Evolutionary conservation across 2,797 vertebrate species (phyloP).

Genomic region (Eulemur mongoz): DNA sequence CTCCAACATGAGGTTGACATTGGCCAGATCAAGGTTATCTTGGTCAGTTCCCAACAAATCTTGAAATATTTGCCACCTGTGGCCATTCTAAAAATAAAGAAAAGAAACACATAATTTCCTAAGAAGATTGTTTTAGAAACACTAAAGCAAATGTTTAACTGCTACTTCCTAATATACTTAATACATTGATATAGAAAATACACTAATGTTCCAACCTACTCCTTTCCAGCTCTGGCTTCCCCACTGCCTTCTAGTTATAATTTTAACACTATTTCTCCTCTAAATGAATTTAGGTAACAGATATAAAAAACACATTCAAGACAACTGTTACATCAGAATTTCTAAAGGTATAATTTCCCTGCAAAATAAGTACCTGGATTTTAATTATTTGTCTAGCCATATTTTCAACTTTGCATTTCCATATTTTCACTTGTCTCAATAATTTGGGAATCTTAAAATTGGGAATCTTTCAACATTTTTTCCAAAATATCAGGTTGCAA

Average conservation of each 20-base stretch:
- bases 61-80: conserved; percentile 98
- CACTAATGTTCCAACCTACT: neutral
- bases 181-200: conserved; percentile 15
- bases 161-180: neutral
- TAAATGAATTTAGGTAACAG: neutral
- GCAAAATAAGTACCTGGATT: neutral
- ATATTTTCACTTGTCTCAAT: neutral
- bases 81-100: conserved; percentile 91
- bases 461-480: neutral
- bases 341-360: neutral
- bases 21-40: conserved; percentile 97
- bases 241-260: neutral
- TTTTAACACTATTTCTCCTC: neutral
- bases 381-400: conserved; percentile 5
- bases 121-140: neutral
- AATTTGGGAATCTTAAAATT: neutral
- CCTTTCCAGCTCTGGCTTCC: neutral
- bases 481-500: neutral
- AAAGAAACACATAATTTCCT: conserved; percentile 46
- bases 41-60: conserved; percentile 96
- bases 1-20: conserved; percentile 98
- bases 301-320: conserved; percentile 20
- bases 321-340: neutral
- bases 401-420: conserved; percentile 20
- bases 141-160: conserved; percentile 28